phyloP scores from a whole-genome alignment of 2,888 invertebrate species.

The Venustoraphidia nigricollis region DNA sequence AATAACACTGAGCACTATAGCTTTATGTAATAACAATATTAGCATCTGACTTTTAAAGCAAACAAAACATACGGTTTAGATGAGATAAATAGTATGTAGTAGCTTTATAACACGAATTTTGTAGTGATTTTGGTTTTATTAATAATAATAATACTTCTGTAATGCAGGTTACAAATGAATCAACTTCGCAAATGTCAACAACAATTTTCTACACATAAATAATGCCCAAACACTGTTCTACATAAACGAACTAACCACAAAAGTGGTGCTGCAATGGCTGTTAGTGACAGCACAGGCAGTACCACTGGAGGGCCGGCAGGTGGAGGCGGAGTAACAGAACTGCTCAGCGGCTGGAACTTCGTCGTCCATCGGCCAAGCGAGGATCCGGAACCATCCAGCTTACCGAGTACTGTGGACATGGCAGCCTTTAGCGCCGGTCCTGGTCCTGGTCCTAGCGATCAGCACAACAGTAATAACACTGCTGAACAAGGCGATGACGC shows the following conservation, averaged over 20 bases:
- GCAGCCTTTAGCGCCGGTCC: constrained; percentile 41
- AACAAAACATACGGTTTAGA: no score
- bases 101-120: no score
- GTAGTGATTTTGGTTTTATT: no score
- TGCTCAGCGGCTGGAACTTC: constrained; percentile 35
- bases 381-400: constrained; percentile 43
- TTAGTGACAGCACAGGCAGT: constrained; percentile 21
- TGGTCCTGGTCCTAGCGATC: constrained; percentile 20
- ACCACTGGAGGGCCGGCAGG: constrained; percentile 6
- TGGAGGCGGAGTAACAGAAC: constrained; percentile 22
- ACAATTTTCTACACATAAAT: constrained; percentile 25
- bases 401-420: constrained; percentile 51
- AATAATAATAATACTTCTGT: no score
- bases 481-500: constrained; percentile 25
- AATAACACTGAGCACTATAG: no score
- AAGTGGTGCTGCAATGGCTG: constrained; percentile 20
- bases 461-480: constrained; percentile 14
- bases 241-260: no score
- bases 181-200: constrained; percentile 34
- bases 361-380: constrained; percentile 40
- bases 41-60: no score
- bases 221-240: no score
- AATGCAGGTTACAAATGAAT: constrained; percentile 18
- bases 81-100: no score
- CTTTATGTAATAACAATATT: no score